phyloP scores from a whole-genome alignment of 1,140 invertebrate species.

The Zaprionus tsacasi region DNA sequence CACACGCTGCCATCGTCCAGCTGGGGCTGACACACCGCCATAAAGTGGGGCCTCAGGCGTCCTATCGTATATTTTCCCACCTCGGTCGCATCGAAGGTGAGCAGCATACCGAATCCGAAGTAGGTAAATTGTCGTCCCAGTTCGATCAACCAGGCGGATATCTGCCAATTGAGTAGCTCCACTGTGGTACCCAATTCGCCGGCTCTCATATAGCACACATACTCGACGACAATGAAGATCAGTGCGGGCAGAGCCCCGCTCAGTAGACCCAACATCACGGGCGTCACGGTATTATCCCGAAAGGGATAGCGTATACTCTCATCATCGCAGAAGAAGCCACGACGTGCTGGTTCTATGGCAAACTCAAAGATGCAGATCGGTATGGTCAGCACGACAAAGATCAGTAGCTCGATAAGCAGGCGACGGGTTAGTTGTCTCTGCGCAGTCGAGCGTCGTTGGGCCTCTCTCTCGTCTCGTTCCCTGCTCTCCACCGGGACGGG shows the following conservation, averaged over 20 bases:
- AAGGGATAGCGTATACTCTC: slow-evolving; percentile 95
- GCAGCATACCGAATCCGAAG: slow-evolving; percentile 92
- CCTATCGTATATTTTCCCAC: slow-evolving; percentile 96
- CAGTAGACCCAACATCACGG: slow-evolving; percentile 90
- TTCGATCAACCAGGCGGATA: slow-evolving; percentile 89
- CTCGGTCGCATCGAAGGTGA: slow-evolving; percentile 93
- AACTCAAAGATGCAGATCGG: slow-evolving; percentile 89
- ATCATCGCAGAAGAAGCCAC: slow-evolving; percentile 98
- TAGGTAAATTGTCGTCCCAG: slow-evolving; percentile 89
- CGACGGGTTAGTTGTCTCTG: slow-evolving; percentile 48
- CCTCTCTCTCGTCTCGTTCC: neutral
- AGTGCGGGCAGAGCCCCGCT: slow-evolving; percentile 86
- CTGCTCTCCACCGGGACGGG: neutral
- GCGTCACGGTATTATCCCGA: slow-evolving; percentile 91
- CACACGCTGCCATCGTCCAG: slow-evolving; percentile 85
- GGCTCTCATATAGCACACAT: slow-evolving; percentile 44
- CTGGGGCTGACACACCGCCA: slow-evolving; percentile 89
- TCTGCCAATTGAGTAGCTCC: slow-evolving; percentile 49
- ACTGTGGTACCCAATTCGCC: slow-evolving; percentile 46
- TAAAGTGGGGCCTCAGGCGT: slow-evolving; percentile 96
- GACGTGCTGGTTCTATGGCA: slow-evolving; percentile 90
- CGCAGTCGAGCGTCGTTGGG: neutral
- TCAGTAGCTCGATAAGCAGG: slow-evolving; percentile 62
- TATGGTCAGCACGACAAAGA: slow-evolving; percentile 79
- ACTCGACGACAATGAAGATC: slow-evolving; percentile 65